Percentiles rank a stretch among this genome's conserved stretches.
These are phyloP conservation scores for Hydractinia echinata DNA, from an alignment of 30 jellyfish, hydroid and myxozoan species.

Conservation along the genomic window DNA sequence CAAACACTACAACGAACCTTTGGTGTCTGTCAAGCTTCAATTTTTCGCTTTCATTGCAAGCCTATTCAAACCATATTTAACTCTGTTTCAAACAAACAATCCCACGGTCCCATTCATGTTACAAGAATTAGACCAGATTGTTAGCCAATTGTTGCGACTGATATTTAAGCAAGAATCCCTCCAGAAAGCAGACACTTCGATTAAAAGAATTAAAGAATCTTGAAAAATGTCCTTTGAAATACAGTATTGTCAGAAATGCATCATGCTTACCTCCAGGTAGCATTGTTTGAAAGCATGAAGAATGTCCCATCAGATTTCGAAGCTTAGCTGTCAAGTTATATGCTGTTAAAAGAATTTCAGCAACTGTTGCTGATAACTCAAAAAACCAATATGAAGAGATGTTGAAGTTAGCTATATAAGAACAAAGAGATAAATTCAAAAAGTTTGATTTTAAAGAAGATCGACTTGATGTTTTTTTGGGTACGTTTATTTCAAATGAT, in stretches of 20 bases:
- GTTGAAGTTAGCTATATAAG: neutral
- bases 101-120: too few relatives aligned
- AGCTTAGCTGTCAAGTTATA: neutral
- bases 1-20: neutral
- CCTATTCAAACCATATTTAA: too few relatives aligned
- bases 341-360: constrained; percentile 6
- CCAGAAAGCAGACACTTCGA: too few relatives aligned
- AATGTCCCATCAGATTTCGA: neutral
- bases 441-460: neutral
- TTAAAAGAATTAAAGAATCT: too few relatives aligned
- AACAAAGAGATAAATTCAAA: neutral
- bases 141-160: too few relatives aligned
- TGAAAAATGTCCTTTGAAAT: neutral
- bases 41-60: too few relatives aligned
- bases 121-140: too few relatives aligned
- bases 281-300: neutral
- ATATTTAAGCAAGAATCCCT: too few relatives aligned
- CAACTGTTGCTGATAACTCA: neutral
- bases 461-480: neutral
- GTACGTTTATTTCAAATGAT: neutral
- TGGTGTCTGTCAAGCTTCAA: neutral
- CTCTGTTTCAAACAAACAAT: too few relatives aligned
- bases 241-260: neutral
- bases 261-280: neutral
- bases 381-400: constrained; percentile 16